Evolutionary conservation across 1,140 invertebrate genomes (phyloP), one percentile per base, ranked within the genome.

Genomic region (Pogonomyrmex californicus): DNA sequence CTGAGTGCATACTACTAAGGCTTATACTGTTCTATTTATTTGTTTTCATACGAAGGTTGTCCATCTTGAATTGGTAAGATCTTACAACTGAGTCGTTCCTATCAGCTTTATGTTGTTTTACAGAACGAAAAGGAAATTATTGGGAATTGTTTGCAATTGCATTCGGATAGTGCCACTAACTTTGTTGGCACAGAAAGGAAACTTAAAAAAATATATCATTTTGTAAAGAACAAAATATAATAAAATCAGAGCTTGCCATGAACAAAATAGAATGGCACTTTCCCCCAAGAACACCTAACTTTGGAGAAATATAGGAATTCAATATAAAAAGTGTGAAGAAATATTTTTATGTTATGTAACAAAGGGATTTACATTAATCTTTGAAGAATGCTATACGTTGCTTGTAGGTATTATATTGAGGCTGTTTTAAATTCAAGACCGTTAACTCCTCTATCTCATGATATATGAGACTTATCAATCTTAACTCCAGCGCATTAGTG

Each of bases 151-250:
- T 44, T 33, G 0, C 65, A 62, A 75, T 93, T 0, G 83, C 87
- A n/a, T 65, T 88, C 81, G 0, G 92, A 93, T 73, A 87, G 88
- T 76, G 91, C 85, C 0, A 90, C 87, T 0, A 93, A 90, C 54
- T 93, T 93, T 51, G 60, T 90, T 1, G 87, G 86, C 0, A 76
- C 85, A 23, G 41, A 36, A 2, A 14, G 58, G 9, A 23, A 88
- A 36, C 12, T 90, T 0, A 62, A 30, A n/a, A 70, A 89, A 10
- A 0, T 62, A 0, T 77, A 77, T 2, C 10, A 6, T 77, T 77
- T 36, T 9, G 62, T 1, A 63, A 47, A 2, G 2, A 63, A 4
- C 1, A 77, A 2, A 6, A 63, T 2, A 62, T 54, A 49, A 2
- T 2, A 9, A 1, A 51, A 17, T n/a, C 66, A 6, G 38, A 47